Conservation (phyloP, 1,140 invertebrate species). For the Diorhabda elongata region DNA sequence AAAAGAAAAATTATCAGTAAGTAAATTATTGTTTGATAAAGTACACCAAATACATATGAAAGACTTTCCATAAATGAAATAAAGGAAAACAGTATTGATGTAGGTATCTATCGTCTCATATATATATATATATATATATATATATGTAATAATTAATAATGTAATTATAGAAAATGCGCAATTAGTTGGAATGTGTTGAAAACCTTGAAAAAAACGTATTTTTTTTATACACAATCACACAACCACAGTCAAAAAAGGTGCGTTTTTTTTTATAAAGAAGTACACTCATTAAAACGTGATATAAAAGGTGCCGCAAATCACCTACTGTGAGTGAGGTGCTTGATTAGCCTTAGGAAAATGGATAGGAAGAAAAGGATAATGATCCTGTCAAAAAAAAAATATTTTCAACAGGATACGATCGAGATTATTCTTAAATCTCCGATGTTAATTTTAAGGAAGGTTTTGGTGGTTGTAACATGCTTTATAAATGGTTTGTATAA, state of each 20-base stretch:
- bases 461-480: neutral
- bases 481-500: neutral
- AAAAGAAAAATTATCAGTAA: no score
- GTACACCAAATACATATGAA: no score
- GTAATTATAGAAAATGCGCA: neutral
- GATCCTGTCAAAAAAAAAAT: constrained; percentile 15
- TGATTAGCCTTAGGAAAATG: constrained; percentile 39
- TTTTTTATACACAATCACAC: constrained; percentile 26
- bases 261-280: constrained; percentile 41
- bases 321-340: constrained; percentile 47
- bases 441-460: no score
- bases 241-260: constrained; percentile 44
- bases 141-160: neutral
- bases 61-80: no score
- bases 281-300: constrained; percentile 44
- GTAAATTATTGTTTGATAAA: no score
- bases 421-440: no score
- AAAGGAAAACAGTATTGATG: neutral
- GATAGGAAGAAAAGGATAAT: constrained; percentile 22
- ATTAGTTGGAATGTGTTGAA: constrained; percentile 1
- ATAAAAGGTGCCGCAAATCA: constrained; percentile 47
- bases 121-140: neutral
- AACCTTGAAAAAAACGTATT: neutral
- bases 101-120: neutral
- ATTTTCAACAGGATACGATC: no score